Evolutionary conservation across 2,888 invertebrate species (phyloP).

Genomic region (Cetonia aurata): DNA sequence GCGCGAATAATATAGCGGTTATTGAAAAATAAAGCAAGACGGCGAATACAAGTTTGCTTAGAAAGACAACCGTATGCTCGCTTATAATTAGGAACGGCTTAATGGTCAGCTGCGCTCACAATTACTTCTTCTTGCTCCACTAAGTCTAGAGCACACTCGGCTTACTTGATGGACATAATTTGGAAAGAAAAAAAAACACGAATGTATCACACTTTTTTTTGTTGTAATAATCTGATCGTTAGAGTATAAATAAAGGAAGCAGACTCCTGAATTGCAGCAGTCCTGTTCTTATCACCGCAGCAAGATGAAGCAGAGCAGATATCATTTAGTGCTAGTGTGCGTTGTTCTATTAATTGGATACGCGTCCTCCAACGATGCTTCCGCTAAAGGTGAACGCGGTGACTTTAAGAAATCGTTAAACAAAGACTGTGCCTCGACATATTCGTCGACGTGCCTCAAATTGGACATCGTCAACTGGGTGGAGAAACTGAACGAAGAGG

Average conservation of each 20-base stretch:
- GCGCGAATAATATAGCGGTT: conserved; percentile 56
- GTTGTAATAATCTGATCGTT: conserved; percentile 40
- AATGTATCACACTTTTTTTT: conserved; percentile 47
- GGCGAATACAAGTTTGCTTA: conserved; percentile 51
- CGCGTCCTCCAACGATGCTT: conserved; percentile 35
- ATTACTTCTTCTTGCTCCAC: conserved; percentile 67
- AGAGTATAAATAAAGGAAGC: conserved; percentile 50
- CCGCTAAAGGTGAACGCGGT: conserved; percentile 56
- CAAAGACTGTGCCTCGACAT: conserved; percentile 70
- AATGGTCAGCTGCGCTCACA: conserved; percentile 52
- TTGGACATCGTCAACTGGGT: conserved; percentile 82
- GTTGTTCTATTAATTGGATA: conserved; percentile 36
- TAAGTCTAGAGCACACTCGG: conserved; percentile 58
- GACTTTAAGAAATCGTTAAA: conserved; percentile 63
- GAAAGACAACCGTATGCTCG: conserved; percentile 47
- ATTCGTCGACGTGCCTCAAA: conserved; percentile 83
- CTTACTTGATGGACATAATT: conserved; percentile 53
- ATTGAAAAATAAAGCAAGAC: conserved; percentile 55
- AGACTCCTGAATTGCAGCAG: conserved; percentile 47
- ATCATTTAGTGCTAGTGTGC: conserved; percentile 47
- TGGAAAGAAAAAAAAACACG: conserved; percentile 48
- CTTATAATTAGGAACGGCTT: conserved; percentile 44
- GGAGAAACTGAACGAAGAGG: conserved; percentile 79
- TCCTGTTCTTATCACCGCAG: conserved; percentile 46
- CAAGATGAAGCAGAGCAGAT: conserved; percentile 40